phyloP scores from a whole-genome alignment of 2,113 vertebrate species.

The Tachycineta bicolor region DNA sequence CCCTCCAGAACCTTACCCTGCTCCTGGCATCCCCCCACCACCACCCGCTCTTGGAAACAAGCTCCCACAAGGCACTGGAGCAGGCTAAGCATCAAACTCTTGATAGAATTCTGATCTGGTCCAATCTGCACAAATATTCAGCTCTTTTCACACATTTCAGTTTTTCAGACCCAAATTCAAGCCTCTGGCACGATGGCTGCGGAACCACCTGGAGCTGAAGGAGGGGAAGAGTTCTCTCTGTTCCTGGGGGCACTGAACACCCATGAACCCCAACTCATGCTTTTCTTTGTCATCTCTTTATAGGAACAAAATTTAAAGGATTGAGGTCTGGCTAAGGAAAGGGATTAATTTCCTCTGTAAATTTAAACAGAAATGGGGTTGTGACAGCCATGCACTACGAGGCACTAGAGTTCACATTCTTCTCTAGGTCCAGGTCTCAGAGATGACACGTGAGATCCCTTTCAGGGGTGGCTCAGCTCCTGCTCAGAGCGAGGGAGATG shows the following conservation, averaged over 20 bases:
- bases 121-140: not conserved
- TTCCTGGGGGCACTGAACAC: not conserved
- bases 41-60: not conserved
- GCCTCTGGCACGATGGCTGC: not conserved
- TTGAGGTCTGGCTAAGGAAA: not conserved
- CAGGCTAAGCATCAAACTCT: not conserved
- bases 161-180: constrained; percentile 8
- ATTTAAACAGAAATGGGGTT: not conserved
- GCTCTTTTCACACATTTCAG: not conserved
- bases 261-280: rapidly evolving
- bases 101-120: not conserved
- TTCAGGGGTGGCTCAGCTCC: not conserved
- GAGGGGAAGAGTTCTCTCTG: not conserved
- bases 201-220: not conserved
- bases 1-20: not conserved
- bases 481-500: not conserved
- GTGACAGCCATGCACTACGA: not conserved
- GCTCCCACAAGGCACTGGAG: not conserved
- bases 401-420: not conserved
- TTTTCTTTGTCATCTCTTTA: not conserved
- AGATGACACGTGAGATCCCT: rapidly evolving
- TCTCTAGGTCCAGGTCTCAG: not conserved
- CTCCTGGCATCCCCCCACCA: not conserved
- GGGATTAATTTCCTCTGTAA: not conserved
- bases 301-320: not conserved